Evolutionary conservation across 1,140 invertebrate species (phyloP), one percentile per base, ranked within the genome.

Genomic region (Delia radicum): DNA sequence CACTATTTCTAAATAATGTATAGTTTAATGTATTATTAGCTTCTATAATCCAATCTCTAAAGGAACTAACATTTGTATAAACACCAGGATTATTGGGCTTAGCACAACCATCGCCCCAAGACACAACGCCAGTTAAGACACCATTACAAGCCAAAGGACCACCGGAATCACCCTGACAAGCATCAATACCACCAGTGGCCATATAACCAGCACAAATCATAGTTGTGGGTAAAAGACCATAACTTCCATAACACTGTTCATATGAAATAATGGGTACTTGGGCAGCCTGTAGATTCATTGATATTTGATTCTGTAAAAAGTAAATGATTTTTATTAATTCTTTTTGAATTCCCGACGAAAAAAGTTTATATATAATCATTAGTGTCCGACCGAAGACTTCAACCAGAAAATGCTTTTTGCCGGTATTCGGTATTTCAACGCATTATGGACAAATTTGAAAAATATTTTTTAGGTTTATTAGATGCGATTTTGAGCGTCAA

Each of bases 81-180:
- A 91, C 88, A 26, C 90, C 90, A 3, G 91, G 90, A 75, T 84
- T 86, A 8, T 83, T 82, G 0, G 85, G 79, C 37, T 84, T 77
- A 0, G 83, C 91, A 80, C 91, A 93, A 3, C 89, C 90, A 77
- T 89, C 87, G 1, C 93, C 93, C 88, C 89, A 93, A 0, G 91
- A 93, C 0, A 91, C 89, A 15, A 93, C 86, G 24, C 92, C 92
- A 37, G 89, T 83, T 3, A 89, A 78, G 48, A 80, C 78, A 10
- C 83, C 82, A 26, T 87, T 78, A 18, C 84, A 78, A 0, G 89
- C 88, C 3, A 90, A 78, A 10, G 90, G 90, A 24, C 91, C 90
- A 62, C 91, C 91, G 7, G 90, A 90, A 80, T 92, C 91, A 4
- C 91, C 90, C 76, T 89, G 87, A 80, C 90, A 91, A 10, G 77